A percentile compares a stretch with the other conserved stretches of the same genome.
phyloP scores from a whole-genome alignment of 2,797 vertebrate species.

The Melanitta fusca region DNA sequence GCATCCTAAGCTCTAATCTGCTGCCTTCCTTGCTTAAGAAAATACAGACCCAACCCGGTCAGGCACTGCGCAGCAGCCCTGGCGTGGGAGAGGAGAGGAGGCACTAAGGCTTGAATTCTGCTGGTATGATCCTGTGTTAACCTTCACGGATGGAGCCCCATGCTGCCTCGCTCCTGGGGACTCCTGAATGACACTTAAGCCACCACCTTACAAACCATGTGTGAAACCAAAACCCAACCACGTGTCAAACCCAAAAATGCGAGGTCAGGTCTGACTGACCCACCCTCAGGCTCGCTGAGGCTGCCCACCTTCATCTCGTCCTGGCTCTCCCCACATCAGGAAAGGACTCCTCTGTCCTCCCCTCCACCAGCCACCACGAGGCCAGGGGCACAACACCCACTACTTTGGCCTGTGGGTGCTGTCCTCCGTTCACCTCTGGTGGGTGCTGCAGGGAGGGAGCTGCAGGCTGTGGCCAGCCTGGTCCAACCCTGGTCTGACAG shows the following conservation, averaged over 20 bases:
- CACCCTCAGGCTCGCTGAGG: not conserved
- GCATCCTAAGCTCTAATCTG: constrained; percentile 10
- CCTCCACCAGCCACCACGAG: not conserved
- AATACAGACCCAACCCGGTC: not conserved
- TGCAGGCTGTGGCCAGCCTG: rapidly evolving
- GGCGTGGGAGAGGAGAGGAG: not conserved
- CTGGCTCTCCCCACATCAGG: not conserved
- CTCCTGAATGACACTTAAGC: not conserved
- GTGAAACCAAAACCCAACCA: not conserved
- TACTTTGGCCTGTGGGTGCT: not conserved
- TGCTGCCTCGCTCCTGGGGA: rapidly evolving
- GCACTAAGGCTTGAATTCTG: not conserved
- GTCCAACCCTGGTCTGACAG: not conserved
- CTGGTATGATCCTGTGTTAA: not conserved
- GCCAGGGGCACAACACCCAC: not conserved
- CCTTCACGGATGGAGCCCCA: not conserved
- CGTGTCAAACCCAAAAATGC: not conserved
- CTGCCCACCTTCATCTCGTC: not conserved
- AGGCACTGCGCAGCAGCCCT: not conserved
- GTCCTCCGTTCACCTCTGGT: not conserved
- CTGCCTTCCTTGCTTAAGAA: not conserved
- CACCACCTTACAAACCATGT: not conserved
- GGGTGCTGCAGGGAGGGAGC: not conserved
- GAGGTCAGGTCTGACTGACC: rapidly evolving
- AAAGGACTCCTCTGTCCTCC: not conserved